A percentile compares a stretch with the other conserved stretches of the same genome.
phyloP scores from a whole-genome alignment of 2,888 invertebrate genomes.

The Coronaproctus castanopsis region DNA sequence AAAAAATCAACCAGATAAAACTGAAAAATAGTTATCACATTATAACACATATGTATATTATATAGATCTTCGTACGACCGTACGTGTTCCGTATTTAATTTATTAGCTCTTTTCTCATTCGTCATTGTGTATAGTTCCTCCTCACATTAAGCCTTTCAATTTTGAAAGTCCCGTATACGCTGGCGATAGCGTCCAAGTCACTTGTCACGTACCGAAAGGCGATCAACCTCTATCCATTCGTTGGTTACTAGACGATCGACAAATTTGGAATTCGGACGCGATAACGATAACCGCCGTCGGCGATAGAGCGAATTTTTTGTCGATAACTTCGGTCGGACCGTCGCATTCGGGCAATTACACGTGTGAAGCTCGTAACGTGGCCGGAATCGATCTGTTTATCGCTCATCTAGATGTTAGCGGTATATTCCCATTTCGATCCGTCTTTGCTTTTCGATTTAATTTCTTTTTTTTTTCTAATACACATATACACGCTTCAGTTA shows the following conservation, averaged over 20 bases:
- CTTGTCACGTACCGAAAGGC: conserved; percentile 42
- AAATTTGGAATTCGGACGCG: background rate
- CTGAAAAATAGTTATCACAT: no score
- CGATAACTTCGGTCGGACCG: conserved; percentile 21
- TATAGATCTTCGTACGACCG: no score
- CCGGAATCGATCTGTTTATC: conserved; percentile 41
- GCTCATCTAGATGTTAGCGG: conserved; percentile 25
- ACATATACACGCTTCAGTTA: no score
- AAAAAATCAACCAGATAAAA: no score
- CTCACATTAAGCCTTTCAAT: conserved; percentile 42
- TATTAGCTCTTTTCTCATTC: no score
- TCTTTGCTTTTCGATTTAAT: background rate
- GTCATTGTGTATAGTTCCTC: conserved; percentile 36
- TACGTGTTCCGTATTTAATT: no score
- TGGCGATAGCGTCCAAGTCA: conserved; percentile 40
- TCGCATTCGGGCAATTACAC: conserved; percentile 26
- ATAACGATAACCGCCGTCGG: conserved; percentile 15
- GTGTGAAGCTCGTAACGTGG: conserved; percentile 33
- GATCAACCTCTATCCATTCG: conserved; percentile 48
- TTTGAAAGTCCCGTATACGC: conserved; percentile 36
- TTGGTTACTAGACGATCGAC: conserved; percentile 34
- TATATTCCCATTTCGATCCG: no score
- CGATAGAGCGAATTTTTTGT: conserved; percentile 22
- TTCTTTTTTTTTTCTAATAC: background rate
- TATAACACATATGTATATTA: no score